Evolutionary conservation across 2,888 invertebrate genomes (phyloP).

Genomic region (Emesis furor): DNA sequence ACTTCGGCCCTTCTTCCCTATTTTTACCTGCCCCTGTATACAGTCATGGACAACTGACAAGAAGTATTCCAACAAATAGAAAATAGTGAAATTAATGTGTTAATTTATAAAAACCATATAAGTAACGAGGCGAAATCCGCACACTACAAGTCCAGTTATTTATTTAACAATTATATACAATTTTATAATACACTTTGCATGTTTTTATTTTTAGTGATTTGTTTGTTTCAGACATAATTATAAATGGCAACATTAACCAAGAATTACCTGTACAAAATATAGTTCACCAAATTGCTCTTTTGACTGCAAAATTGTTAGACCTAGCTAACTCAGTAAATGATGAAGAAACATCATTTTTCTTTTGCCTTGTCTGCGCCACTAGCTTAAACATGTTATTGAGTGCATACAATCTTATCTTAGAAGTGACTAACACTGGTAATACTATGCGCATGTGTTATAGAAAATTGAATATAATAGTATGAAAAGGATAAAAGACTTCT

Average conservation of each 20-base stretch:
- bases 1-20: too few relatives aligned
- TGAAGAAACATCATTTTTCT: background rate
- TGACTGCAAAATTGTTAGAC: background rate
- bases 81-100: too few relatives aligned
- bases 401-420: conserved; percentile 1
- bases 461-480: too few relatives aligned
- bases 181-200: too few relatives aligned
- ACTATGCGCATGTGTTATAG: background rate
- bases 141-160: too few relatives aligned
- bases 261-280: background rate
- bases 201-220: background rate
- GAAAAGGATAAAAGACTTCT: too few relatives aligned
- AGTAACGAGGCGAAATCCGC: too few relatives aligned
- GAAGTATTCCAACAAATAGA: too few relatives aligned
- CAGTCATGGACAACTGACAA: too few relatives aligned
- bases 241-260: background rate
- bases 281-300: background rate
- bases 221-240: background rate
- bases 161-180: too few relatives aligned
- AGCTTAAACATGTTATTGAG: background rate
- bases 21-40: too few relatives aligned
- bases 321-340: background rate
- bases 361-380: background rate
- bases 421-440: background rate
- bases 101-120: too few relatives aligned